These are phyloP conservation scores for Scaptomyza polygonia DNA, from an alignment of 2,888 invertebrate species.

Conservation along the genomic window DNA sequence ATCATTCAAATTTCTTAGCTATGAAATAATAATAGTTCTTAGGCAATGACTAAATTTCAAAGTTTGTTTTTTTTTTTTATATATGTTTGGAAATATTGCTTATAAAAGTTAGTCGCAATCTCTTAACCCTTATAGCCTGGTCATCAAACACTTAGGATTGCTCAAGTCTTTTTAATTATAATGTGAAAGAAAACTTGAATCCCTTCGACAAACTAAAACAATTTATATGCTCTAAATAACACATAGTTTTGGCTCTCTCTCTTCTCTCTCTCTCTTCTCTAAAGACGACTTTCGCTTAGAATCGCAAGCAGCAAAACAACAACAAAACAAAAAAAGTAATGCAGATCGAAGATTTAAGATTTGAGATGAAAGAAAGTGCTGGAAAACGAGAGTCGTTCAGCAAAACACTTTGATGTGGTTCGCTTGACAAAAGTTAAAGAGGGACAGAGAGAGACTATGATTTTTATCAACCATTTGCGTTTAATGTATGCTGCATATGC, in stretches of 20 bases:
- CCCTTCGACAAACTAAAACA: background rate
- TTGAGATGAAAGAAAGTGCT: slow-evolving; percentile 56
- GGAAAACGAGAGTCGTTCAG: slow-evolving; percentile 59
- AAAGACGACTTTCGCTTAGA: slow-evolving; percentile 55
- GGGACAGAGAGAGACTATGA: slow-evolving; percentile 24
- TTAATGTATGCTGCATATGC: slow-evolving; percentile 40
- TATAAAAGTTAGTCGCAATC: too few relatives aligned
- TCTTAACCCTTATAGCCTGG: background rate
- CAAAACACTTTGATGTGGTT: slow-evolving; percentile 31
- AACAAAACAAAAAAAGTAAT: slow-evolving; percentile 13
- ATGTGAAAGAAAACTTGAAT: background rate
- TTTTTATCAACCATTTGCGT: slow-evolving; percentile 54
- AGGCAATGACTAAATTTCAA: too few relatives aligned
- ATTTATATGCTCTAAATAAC: slow-evolving; percentile 31
- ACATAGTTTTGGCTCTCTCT: background rate
- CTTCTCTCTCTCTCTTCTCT: background rate
- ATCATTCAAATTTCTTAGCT: background rate
- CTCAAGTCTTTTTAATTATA: background rate
- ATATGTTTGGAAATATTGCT: too few relatives aligned
- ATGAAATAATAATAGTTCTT: too few relatives aligned
- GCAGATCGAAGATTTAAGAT: slow-evolving; percentile 53
- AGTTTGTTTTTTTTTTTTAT: too few relatives aligned
- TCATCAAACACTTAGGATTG: background rate
- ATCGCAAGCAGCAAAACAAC: slow-evolving; percentile 13
- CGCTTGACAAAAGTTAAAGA: slow-evolving; percentile 18